A percentile compares a stretch with the other conserved stretches of the same genome.
phyloP scores from a whole-genome alignment of 2,888 invertebrate genomes.

The Sphinx pinastri region DNA sequence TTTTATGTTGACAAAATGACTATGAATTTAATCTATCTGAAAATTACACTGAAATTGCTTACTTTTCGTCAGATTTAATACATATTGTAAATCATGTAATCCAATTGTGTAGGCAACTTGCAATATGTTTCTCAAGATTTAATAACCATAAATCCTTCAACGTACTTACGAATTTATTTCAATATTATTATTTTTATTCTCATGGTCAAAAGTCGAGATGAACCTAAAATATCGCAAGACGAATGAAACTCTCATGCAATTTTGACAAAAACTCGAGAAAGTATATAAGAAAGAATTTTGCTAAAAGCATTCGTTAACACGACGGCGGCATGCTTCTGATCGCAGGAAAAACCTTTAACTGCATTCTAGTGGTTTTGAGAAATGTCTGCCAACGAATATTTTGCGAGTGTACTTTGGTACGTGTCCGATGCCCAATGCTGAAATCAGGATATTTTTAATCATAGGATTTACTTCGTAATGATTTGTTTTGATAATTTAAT shows the following conservation, averaged over 20 bases:
- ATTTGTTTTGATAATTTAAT: too few relatives aligned
- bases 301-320: conserved; percentile 70
- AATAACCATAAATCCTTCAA: neutral
- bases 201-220: neutral
- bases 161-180: neutral
- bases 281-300: conserved; percentile 40
- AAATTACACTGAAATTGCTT: neutral
- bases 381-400: conserved; percentile 58
- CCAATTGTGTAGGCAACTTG: neutral
- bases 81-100: neutral
- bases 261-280: conserved; percentile 30
- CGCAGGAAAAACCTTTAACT: conserved; percentile 60
- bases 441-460: conserved; percentile 15
- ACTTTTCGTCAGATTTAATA: neutral
- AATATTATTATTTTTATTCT: neutral
- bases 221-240: neutral
- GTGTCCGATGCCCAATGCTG: neutral
- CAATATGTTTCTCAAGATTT: neutral
- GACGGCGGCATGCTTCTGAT: conserved; percentile 54
- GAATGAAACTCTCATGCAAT: neutral
- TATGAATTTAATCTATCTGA: neutral
- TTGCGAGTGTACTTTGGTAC: conserved; percentile 46
- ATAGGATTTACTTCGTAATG: too few relatives aligned
- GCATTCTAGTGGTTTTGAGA: conserved; percentile 61
- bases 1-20: too few relatives aligned